These are phyloP conservation scores for Parazoanthus atlanticus DNA, from an alignment of 92 coral and sea anemone species.

Conservation along the genomic window DNA sequence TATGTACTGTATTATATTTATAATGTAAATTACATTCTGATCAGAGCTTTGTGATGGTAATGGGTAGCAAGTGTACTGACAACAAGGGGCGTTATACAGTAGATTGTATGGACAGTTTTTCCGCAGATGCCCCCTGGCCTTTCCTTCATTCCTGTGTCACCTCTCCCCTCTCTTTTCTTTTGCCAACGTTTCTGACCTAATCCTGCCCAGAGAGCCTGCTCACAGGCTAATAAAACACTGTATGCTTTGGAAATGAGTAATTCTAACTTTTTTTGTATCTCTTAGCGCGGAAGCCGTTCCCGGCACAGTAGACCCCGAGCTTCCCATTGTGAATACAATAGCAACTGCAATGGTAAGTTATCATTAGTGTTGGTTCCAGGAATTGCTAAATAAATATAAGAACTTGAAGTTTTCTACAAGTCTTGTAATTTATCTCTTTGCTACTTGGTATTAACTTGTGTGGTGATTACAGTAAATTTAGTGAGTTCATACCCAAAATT, in stretches of 20 bases:
- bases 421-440: no score
- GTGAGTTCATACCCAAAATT: no score
- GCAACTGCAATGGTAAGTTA: constrained; percentile 90
- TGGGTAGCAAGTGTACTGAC: no score
- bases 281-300: constrained; percentile 27
- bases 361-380: neutral
- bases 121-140: neutral
- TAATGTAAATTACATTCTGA: no score
- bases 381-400: no score
- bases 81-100: no score
- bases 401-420: no score
- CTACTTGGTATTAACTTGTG: no score
- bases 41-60: no score
- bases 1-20: no score
- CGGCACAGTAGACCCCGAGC: constrained; percentile 61
- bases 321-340: constrained; percentile 87
- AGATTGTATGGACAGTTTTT: no score
- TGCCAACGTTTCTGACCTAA: neutral
- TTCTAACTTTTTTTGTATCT: neutral
- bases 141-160: neutral
- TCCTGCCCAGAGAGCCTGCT: neutral
- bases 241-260: neutral
- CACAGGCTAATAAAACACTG: neutral
- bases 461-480: no score
- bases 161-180: neutral